Evolutionary conservation across 1,140 invertebrate genomes (phyloP), one percentile per base, ranked within the genome.

Genomic region (Drosophila navojoa): DNA sequence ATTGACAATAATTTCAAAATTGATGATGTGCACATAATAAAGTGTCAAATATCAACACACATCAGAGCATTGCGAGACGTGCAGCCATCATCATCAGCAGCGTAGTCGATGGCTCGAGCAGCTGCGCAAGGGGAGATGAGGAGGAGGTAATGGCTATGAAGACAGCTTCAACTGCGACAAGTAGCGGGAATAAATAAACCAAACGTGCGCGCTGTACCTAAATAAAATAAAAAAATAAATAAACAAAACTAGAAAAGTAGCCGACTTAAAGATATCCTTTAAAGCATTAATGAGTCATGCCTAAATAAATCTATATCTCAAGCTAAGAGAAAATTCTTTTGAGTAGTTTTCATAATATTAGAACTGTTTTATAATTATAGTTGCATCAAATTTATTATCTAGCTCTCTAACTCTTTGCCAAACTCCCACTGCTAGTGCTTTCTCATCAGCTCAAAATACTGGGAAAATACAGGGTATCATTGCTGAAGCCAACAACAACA

Each of bases 11-110:
- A 89, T 84, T 80, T 76, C 52, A 81, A 84, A 81, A 76, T 76
- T 89, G 67, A 90, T 87, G 82, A 87, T 82, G 84, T 89, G 82
- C 79, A 80, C 79, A 78, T 72, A 82, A 82, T 86, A 78, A 76
- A 87, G 77, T 82, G 82, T 84, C 74, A 84, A 81, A 84, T 77
- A 81, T 81, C 74, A 77, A 81, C 71, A 82, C 69, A 81, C 76
- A 79, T 82, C 80, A 73, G 52, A 55, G 75, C 61, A 77, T 54
- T 57, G 66, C 40, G 55, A 63, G 68, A 62, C 76, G 62, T 67
- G 70, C 69, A 72, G 58, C 63, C 67, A 42, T 35, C 66, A 54
- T 58, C 59, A 67, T 15, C 69, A 61, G 32, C 61, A 44, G 38
- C 63, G 13, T 15, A 25, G 50, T 63, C 44, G 38, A 59, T 15